Percentiles rank a stretch among this genome's conserved stretches.
phyloP scores from a whole-genome alignment of 2,113 vertebrate genomes.

The Xenopus laevis region DNA sequence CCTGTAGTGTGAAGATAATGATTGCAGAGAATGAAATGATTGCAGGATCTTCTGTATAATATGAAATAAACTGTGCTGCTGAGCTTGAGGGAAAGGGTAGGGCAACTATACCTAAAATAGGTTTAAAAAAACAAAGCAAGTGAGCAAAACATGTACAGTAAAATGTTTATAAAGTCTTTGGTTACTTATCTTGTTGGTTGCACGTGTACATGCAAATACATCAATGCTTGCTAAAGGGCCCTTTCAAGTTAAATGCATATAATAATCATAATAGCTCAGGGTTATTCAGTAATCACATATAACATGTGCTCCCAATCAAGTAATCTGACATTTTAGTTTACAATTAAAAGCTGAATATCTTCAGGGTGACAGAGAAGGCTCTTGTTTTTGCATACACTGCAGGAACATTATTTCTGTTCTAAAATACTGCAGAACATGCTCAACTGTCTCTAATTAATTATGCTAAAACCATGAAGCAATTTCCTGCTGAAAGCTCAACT shows the following conservation, averaged over 20 bases:
- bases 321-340: neutral
- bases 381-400: neutral
- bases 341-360: neutral
- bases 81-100: no score
- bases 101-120: no score
- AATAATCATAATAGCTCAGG: neutral
- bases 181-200: no score
- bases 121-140: no score
- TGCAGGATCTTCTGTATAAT: no score
- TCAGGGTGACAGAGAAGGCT: neutral
- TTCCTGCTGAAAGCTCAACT: constrained; percentile 76
- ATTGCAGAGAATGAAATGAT: no score
- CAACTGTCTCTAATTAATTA: constrained; percentile 77
- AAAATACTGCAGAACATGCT: constrained; percentile 56
- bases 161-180: no score
- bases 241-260: neutral
- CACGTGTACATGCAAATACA: neutral
- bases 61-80: no score
- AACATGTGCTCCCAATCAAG: neutral
- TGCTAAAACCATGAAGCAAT: constrained; percentile 82
- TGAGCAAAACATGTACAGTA: no score
- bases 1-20: no score
- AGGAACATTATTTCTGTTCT: constrained; percentile 60
- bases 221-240: neutral
- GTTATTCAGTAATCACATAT: neutral